Percentiles rank a stretch among this genome's conserved stretches.
These are phyloP conservation scores for Idris sp. DNA, from an alignment of 1,140 invertebrate species.

Conservation along the genomic window DNA sequence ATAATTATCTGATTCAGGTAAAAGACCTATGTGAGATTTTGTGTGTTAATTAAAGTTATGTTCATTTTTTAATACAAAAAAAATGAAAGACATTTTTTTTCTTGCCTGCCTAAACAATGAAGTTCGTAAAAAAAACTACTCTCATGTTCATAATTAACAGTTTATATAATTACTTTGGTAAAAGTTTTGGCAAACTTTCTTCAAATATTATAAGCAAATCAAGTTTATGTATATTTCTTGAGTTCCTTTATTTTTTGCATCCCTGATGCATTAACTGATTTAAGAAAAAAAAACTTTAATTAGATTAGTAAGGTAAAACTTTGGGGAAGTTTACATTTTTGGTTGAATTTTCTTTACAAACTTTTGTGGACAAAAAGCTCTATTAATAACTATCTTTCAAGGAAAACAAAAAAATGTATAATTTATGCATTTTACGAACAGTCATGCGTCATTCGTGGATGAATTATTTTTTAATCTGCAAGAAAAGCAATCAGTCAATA, in stretches of 20 bases:
- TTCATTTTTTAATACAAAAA: no score
- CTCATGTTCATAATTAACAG: not conserved
- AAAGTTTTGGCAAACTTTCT: slow-evolving; percentile 5
- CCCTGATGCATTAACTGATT: not conserved
- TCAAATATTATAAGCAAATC: slow-evolving; percentile 1
- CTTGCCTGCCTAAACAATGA: no score
- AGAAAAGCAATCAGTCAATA: not conserved
- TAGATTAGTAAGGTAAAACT: slow-evolving; percentile 27
- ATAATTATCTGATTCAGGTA: no score
- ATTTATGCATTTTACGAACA: slow-evolving; percentile 5
- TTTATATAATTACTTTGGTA: not conserved
- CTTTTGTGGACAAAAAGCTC: slow-evolving; percentile 6
- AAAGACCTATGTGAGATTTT: no score
- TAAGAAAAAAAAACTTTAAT: slow-evolving; percentile 26
- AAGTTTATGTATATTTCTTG: slow-evolving; percentile 14
- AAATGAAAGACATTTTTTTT: no score
- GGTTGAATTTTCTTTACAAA: slow-evolving; percentile 22
- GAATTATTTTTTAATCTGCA: not conserved
- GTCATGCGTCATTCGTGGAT: slow-evolving; percentile 1
- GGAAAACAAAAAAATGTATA: not conserved
- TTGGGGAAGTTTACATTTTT: slow-evolving; percentile 12
- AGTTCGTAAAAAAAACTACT: no score
- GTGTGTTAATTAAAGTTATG: no score
- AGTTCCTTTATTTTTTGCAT: slow-evolving; percentile 8
- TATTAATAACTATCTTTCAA: slow-evolving; percentile 24